Conservation (phyloP, 2,888 invertebrate species). For the Pantelozetes paolii region DNA sequence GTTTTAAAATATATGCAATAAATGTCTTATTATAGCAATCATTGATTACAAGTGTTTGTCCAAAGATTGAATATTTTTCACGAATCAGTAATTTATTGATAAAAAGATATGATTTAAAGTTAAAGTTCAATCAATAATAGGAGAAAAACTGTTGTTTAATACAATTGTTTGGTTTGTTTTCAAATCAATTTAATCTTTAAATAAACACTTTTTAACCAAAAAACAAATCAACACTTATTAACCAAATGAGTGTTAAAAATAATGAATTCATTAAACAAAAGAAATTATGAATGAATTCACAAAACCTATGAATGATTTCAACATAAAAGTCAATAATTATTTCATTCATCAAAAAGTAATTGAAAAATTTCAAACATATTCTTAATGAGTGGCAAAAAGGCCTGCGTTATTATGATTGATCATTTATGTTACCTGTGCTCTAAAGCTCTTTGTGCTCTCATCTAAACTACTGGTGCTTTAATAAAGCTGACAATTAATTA, state of each 20-base stretch:
- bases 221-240: neutral
- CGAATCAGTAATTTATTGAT: neutral
- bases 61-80: neutral
- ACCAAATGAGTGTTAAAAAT: neutral
- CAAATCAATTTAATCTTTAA: neutral
- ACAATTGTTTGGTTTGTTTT: neutral
- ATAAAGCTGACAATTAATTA: too few species aligned
- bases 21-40: neutral
- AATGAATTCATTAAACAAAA: neutral
- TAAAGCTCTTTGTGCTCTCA: neutral
- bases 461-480: too few species aligned
- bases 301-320: neutral
- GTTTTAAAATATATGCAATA: neutral
- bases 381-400: neutral
- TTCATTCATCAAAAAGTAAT: constrained; percentile 3
- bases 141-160: neutral
- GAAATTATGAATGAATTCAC: neutral
- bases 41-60: neutral
- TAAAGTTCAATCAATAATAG: neutral
- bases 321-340: neutral
- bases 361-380: constrained; percentile 8
- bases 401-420: neutral
- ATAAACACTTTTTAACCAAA: neutral
- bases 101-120: neutral
- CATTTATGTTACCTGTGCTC: neutral